A percentile compares a stretch with the other conserved stretches of the same genome.
Conservation (phyloP, 1,140 invertebrate genomes). For the Nylanderia fulva region DNA sequence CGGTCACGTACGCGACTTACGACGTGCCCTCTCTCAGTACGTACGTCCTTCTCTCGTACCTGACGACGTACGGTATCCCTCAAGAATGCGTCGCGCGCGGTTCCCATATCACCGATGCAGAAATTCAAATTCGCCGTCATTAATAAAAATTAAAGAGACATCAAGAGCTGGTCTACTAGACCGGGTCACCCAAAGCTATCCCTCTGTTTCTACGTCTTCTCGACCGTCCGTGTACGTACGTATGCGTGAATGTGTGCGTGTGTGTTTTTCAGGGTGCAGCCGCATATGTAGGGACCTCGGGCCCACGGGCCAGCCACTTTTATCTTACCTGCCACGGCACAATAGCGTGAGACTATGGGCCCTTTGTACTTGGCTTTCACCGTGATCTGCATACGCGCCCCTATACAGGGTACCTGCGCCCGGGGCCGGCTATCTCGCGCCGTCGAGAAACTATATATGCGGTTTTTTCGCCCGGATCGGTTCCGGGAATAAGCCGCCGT, state of each 20-base stretch:
- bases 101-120: conserved; percentile 86
- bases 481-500: conserved; percentile 7
- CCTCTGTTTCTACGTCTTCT: too few species aligned
- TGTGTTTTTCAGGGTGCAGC: conserved; percentile 43
- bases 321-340: conserved; percentile 84
- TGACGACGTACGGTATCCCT: conserved; percentile 60
- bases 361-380: conserved; percentile 83
- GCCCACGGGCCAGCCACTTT: conserved; percentile 79
- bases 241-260: not conserved
- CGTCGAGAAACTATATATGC: conserved; percentile 34
- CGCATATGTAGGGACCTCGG: conserved; percentile 37
- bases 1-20: conserved; percentile 64
- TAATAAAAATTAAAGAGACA: conserved; percentile 87
- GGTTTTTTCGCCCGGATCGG: conserved; percentile 30
- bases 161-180: conserved; percentile 74
- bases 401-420: conserved; percentile 57
- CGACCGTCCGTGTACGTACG: not conserved
- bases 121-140: conserved; percentile 86
- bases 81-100: conserved; percentile 64
- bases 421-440: conserved; percentile 48
- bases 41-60: conserved; percentile 40
- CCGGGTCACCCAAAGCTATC: conserved; percentile 64
- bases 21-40: conserved; percentile 62
- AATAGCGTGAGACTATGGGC: conserved; percentile 86
- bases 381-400: conserved; percentile 83